phyloP scores from a whole-genome alignment of 2,113 vertebrate genomes.

The Chlorodrepanis virens region DNA sequence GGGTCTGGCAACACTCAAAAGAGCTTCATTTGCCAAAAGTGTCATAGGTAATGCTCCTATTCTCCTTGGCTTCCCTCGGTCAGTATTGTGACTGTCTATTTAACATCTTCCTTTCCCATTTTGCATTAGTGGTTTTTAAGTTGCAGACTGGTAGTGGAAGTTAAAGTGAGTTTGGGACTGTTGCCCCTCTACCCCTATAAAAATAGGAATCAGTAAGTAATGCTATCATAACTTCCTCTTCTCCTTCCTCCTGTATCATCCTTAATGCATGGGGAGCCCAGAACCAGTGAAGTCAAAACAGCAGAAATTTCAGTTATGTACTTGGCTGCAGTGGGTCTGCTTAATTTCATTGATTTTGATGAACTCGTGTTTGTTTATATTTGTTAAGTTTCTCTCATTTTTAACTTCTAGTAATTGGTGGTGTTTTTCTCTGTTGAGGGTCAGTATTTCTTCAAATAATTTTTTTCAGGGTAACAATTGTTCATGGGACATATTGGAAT shows the following conservation, averaged over 20 bases:
- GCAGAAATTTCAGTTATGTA: background rate
- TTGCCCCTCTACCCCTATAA: background rate
- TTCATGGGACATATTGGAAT: background rate
- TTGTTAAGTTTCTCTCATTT: background rate
- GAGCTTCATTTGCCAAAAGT: constrained; percentile 96
- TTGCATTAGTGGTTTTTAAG: background rate
- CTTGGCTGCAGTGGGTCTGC: background rate
- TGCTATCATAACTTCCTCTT: background rate
- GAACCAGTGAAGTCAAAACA: background rate
- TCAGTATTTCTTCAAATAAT: background rate
- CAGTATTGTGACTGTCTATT: background rate
- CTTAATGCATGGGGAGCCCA: background rate
- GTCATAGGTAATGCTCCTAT: constrained; percentile 85
- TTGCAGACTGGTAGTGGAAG: background rate
- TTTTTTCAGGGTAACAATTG: background rate
- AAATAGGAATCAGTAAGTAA: background rate
- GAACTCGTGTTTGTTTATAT: background rate
- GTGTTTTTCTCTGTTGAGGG: background rate
- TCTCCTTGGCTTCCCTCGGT: background rate
- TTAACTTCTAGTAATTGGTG: background rate
- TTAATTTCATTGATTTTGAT: background rate
- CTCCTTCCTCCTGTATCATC: background rate
- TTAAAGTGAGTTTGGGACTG: background rate
- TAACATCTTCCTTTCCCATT: background rate
- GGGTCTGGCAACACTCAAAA: constrained; percentile 94